phyloP scores from a whole-genome alignment of 1,140 invertebrate species.

The Diorhabda carinulata region DNA sequence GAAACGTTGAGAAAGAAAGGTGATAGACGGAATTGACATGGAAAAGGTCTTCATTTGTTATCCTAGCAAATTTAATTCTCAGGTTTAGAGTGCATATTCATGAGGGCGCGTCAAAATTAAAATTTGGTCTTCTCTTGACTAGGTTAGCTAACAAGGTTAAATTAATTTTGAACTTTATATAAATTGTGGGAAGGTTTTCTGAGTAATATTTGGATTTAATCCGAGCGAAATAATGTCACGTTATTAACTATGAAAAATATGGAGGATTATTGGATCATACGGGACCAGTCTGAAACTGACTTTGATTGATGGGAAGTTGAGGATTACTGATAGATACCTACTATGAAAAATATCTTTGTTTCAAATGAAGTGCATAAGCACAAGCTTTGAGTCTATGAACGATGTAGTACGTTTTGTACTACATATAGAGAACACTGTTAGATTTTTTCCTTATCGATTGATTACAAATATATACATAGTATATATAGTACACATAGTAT shows the following conservation, averaged over 20 bases:
- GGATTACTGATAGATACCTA: no score
- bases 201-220: not conserved
- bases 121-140: not conserved
- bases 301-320: no score
- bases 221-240: not conserved
- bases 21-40: not conserved
- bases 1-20: not conserved
- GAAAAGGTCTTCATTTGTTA: conserved; percentile 2
- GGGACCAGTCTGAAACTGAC: no score
- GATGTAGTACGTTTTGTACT: no score
- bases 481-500: no score
- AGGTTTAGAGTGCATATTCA: not conserved
- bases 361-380: no score
- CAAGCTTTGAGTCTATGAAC: no score
- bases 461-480: no score
- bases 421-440: no score
- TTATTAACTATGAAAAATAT: not conserved
- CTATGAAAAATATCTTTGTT: no score
- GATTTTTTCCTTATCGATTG: no score
- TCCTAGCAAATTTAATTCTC: not conserved
- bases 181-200: not conserved
- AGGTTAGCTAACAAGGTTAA: not conserved
- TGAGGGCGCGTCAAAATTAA: not conserved
- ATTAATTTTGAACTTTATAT: not conserved
- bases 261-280: not conserved